These are phyloP conservation scores for Odontocolon sp. DNA, from an alignment of 2,888 invertebrate genomes.

Conservation along the genomic window DNA sequence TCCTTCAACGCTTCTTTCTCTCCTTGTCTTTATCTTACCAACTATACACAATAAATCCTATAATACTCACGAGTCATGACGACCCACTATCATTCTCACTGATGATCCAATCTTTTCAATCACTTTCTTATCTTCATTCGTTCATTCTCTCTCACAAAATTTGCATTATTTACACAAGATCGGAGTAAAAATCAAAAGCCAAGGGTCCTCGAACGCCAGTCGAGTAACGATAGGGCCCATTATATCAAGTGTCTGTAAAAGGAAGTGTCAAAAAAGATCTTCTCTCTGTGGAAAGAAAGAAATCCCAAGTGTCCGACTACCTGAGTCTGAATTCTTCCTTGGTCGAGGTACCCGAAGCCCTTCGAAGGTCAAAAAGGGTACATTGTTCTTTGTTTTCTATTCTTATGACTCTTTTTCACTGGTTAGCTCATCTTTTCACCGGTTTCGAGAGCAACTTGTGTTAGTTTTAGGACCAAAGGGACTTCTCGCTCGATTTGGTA, in stretches of 20 bases:
- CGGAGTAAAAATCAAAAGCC: background rate
- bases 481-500: background rate
- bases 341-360: background rate
- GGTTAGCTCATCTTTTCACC: conserved; percentile 17
- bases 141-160: background rate
- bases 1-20: conserved; percentile 22
- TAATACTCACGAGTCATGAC: conserved; percentile 49
- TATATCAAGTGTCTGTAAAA: background rate
- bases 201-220: background rate
- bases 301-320: conserved; percentile 11
- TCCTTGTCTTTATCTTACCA: background rate
- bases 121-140: background rate
- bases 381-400: conserved; percentile 1
- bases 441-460: conserved; percentile 33
- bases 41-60: conserved; percentile 12
- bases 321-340: conserved; percentile 7
- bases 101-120: conserved; percentile 14
- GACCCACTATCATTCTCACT: conserved; percentile 7
- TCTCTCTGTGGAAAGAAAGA: background rate
- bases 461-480: conserved; percentile 7
- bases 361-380: background rate
- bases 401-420: conserved; percentile 11
- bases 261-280: background rate
- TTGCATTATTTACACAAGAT: conserved; percentile 42
- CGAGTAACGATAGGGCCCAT: conserved; percentile 18